phyloP scores from a whole-genome alignment of 2,888 invertebrate species.

The Dasysyrphus tricinctus region DNA sequence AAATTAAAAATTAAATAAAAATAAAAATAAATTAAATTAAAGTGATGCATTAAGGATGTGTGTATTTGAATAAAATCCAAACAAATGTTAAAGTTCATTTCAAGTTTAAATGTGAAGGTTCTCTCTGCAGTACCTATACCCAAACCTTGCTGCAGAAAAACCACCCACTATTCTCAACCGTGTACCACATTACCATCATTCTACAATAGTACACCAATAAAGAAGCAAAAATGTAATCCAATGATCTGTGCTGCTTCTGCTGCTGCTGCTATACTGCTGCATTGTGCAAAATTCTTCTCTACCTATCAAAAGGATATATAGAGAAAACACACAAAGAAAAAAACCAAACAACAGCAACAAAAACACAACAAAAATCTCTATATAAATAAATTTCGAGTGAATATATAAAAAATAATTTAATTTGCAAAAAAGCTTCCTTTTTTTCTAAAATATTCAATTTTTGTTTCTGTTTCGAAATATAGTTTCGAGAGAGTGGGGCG shows the following conservation, averaged over 20 bases:
- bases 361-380: slow-evolving; percentile 20
- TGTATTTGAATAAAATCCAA: slow-evolving; percentile 41
- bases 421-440: slow-evolving; percentile 60
- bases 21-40: background rate
- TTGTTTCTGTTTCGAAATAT: slow-evolving; percentile 38
- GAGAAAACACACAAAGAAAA: slow-evolving; percentile 25
- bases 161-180: slow-evolving; percentile 51
- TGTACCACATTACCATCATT: slow-evolving; percentile 44
- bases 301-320: slow-evolving; percentile 62
- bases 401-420: slow-evolving; percentile 33
- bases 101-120: slow-evolving; percentile 67
- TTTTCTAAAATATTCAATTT: slow-evolving; percentile 16
- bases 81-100: slow-evolving; percentile 66
- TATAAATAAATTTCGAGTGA: slow-evolving; percentile 29
- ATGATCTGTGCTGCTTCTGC: slow-evolving; percentile 63
- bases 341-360: slow-evolving; percentile 13
- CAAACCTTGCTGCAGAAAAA: slow-evolving; percentile 47
- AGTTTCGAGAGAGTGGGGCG: slow-evolving; percentile 35
- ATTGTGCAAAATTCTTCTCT: slow-evolving; percentile 65
- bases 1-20: slow-evolving; percentile 3
- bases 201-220: slow-evolving; percentile 48
- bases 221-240: slow-evolving; percentile 60
- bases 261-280: slow-evolving; percentile 32
- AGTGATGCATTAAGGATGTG: slow-evolving; percentile 43
- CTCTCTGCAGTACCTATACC: slow-evolving; percentile 55